A percentile compares a stretch with the other conserved stretches of the same genome.
Conservation (phyloP, 2,113 vertebrate species). For the Mirza zaza region DNA sequence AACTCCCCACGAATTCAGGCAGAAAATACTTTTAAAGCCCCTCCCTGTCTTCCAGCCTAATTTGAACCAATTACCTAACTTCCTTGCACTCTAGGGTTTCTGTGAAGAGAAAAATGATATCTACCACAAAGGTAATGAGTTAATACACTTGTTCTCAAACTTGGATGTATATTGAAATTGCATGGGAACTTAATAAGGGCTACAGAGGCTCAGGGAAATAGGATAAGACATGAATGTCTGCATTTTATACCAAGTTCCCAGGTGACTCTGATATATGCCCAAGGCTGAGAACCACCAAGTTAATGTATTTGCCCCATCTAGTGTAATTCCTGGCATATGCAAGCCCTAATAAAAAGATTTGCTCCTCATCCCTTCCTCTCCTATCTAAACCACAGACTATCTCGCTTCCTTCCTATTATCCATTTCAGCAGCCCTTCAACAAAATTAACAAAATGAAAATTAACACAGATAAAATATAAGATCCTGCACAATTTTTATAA, state of each 20-base stretch:
- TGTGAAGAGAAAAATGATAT: background rate
- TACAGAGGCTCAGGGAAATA: background rate
- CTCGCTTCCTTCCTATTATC: background rate
- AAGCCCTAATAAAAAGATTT: background rate
- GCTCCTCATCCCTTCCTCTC: background rate
- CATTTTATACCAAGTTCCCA: background rate
- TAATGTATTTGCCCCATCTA: background rate
- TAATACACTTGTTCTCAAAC: background rate
- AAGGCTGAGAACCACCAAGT: background rate
- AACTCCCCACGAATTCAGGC: background rate
- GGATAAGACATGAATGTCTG: background rate
- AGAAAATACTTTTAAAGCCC: background rate
- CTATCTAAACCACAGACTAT: background rate
- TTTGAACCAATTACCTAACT: background rate
- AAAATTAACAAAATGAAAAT: conserved; percentile 11
- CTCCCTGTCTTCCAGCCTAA: background rate
- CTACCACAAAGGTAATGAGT: background rate
- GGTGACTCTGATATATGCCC: background rate
- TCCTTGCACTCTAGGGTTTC: background rate
- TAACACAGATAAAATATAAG: background rate
- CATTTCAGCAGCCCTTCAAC: background rate
- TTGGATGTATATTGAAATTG: background rate
- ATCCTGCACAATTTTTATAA: background rate
- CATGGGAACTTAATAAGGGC: background rate
- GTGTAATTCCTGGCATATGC: background rate